Conservation (phyloP, 2,113 vertebrate genomes). For the Naja naja region DNA sequence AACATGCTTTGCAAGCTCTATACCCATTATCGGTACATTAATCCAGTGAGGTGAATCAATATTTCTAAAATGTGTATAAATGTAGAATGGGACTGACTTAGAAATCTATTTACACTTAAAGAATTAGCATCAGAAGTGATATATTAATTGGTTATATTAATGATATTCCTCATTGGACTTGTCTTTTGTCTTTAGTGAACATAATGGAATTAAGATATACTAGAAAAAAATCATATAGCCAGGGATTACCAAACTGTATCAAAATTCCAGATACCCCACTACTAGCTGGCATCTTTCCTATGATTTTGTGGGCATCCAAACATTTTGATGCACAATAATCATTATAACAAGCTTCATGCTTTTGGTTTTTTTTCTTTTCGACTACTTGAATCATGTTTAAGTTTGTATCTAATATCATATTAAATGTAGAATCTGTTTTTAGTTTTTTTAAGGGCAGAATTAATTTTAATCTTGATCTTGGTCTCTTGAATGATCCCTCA, state of each 20-base stretch:
- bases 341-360: not conserved
- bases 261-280: not conserved
- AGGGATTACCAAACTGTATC: not conserved
- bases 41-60: not conserved
- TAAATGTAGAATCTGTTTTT: not conserved
- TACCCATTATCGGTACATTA: not conserved
- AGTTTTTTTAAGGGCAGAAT: not conserved
- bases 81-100: not conserved
- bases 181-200: not conserved
- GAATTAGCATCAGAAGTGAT: not conserved
- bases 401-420: not conserved
- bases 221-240: not conserved
- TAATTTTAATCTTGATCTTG: not conserved
- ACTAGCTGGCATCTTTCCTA: not conserved
- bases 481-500: not conserved
- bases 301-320: not conserved
- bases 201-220: not conserved
- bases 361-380: not conserved
- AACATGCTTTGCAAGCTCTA: not conserved
- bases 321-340: not conserved
- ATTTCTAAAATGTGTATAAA: not conserved
- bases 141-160: not conserved
- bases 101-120: not conserved
- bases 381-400: not conserved
- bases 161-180: not conserved